Percentiles rank a stretch among this genome's conserved stretches.
These are phyloP conservation scores for Cuculus canorus DNA, from an alignment of 2,797 vertebrate species.

Conservation along the genomic window DNA sequence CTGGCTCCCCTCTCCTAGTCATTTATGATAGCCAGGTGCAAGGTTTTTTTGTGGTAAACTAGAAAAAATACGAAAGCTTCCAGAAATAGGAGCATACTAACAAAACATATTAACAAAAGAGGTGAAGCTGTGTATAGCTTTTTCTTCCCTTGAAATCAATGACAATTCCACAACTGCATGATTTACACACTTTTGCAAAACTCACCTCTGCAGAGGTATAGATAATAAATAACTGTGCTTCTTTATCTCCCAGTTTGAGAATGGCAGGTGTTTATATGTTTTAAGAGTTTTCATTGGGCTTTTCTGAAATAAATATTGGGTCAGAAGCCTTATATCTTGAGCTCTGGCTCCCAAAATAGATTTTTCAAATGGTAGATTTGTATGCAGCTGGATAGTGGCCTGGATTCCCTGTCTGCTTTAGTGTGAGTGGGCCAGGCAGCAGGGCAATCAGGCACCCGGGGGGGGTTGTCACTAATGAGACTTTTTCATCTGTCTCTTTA, in stretches of 20 bases:
- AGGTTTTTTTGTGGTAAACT: background rate
- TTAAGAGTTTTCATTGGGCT: background rate
- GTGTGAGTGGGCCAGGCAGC: background rate
- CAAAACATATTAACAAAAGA: background rate
- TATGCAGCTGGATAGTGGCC: no score
- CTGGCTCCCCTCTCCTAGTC: background rate
- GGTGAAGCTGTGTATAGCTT: background rate
- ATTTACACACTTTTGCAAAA: background rate
- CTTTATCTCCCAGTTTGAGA: background rate
- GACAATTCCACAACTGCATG: background rate
- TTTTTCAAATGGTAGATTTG: background rate
- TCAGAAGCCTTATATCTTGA: background rate
- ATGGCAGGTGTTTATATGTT: background rate
- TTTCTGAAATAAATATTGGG: background rate
- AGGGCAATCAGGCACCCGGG: background rate
- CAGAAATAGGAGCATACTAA: background rate
- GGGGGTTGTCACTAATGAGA: accelerated
- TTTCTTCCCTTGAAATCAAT: background rate
- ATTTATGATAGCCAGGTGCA: background rate
- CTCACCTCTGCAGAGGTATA: background rate
- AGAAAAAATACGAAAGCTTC: background rate
- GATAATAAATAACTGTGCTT: background rate
- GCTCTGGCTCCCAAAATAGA: background rate
- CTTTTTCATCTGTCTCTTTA: background rate
- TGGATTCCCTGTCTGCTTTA: background rate